phyloP scores from a whole-genome alignment of 1,140 invertebrate genomes.

The Drosophila oshimai region DNA sequence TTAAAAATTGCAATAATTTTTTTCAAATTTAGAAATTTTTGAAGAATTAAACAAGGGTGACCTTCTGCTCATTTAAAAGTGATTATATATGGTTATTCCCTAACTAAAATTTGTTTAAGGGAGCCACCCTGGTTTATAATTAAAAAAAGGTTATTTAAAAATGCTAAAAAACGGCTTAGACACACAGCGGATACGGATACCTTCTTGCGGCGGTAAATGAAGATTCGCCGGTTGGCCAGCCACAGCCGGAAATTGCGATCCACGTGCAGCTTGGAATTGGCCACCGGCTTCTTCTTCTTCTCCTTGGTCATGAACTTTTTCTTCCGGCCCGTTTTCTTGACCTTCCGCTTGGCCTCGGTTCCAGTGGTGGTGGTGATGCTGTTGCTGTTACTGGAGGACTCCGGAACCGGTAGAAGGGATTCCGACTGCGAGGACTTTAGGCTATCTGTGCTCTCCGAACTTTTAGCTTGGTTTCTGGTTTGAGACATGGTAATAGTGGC shows the following conservation, averaged over 20 bases:
- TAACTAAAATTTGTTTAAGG: no score
- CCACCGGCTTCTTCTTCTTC: conserved; percentile 18
- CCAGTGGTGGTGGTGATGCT: no score
- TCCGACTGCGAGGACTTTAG: conserved; percentile 35
- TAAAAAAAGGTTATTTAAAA: background rate
- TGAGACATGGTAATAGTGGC: no score
- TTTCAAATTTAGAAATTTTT: no score
- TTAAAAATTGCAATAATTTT: no score
- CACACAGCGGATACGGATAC: no score
- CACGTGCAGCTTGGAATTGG: conserved; percentile 41
- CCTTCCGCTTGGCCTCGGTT: background rate
- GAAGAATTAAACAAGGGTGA: no score
- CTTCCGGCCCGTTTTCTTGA: conserved; percentile 39
- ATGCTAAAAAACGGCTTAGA: no score
- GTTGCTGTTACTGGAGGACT: background rate
- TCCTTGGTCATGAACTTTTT: conserved; percentile 51
- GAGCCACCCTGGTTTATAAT: no score
- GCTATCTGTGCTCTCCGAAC: conserved; percentile 36
- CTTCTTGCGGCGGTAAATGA: conserved; percentile 68
- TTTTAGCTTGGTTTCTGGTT: conserved; percentile 1
- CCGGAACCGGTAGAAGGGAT: background rate
- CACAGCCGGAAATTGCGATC: conserved; percentile 70
- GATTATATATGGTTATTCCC: no score
- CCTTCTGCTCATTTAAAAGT: no score
- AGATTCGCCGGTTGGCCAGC: conserved; percentile 72